Evolutionary conservation across 23 tunicate genomes (phyloP), one percentile per base, ranked within the genome.

Genomic region (Diplosoma virens): DNA sequence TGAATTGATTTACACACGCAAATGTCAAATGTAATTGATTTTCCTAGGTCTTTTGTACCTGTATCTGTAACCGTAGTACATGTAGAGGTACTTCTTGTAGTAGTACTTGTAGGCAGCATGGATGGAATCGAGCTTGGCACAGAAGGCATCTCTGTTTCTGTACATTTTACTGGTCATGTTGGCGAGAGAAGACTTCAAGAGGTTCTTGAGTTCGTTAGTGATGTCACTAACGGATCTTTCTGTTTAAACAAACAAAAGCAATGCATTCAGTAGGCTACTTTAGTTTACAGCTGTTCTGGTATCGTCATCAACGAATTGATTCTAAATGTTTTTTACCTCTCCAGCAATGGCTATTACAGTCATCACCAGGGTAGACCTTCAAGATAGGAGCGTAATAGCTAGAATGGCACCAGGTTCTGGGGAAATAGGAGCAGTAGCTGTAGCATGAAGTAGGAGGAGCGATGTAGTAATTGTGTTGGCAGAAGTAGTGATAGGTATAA

Each of bases 351-450:
- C 53, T 9, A 16, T 34, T n/a, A 27, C 84, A 79, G 47, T 32
- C 3, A 30, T 48, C 75, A 35, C 17, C 47, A 32, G 84, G 84
- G 66, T 79, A 79, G 27, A 18, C 47, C 76, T 79, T 79, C 75
- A 79, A 47, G 66, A 66, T 66, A 52, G 70, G 53, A 25, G 65
- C 32, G 76, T 79, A 79, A 66, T 79, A 79, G 23, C 36, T 52
- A 66, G 28, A 25, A 47, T 65, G 30, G 50, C 84, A 79, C 75
- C 76, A 79, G 31, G 72, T 70, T 29, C 27, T 48, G 59, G 69
- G 69, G 76, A 79, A 79, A 66, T 79, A 66, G 37, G 67, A 27
- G 84, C 35, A 16, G 84, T 34, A 79, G 47, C 25, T 33, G 84
- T 79, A 79, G 84, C 37, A 67, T 9, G 29, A 4, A 22, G 66